Evolutionary conservation across 2,888 invertebrate species (phyloP).

Genomic region (Steinernema scapterisci): DNA sequence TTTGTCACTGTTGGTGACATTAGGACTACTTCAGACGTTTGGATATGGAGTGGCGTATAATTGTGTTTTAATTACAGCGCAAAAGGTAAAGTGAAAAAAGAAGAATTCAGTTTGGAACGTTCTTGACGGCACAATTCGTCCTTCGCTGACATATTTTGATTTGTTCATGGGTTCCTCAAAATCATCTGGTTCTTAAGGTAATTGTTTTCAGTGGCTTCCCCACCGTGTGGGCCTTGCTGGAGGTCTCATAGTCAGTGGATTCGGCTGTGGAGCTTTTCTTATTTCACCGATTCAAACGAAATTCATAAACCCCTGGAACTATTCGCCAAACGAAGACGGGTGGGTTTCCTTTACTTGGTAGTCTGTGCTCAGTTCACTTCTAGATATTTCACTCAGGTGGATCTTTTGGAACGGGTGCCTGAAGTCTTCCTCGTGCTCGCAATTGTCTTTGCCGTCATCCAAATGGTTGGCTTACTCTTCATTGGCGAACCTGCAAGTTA

Average conservation of each 20-base stretch:
- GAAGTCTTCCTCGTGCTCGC: constrained; percentile 61
- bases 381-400: constrained; percentile 59
- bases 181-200: too few relatives aligned
- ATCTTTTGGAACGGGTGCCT: constrained; percentile 62
- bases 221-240: constrained; percentile 66
- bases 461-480: constrained; percentile 58
- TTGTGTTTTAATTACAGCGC: constrained; percentile 61
- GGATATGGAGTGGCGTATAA: constrained; percentile 63
- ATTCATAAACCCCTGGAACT: constrained; percentile 62
- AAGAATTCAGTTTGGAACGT: too few relatives aligned
- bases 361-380: not conserved
- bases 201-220: constrained; percentile 66
- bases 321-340: constrained; percentile 45
- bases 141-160: too few relatives aligned
- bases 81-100: constrained; percentile 56
- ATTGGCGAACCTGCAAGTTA: constrained; percentile 46
- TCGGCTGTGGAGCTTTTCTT: constrained; percentile 68
- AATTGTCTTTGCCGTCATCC: constrained; percentile 52
- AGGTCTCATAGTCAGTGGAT: constrained; percentile 69
- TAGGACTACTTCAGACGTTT: constrained; percentile 56
- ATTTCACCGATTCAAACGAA: constrained; percentile 68
- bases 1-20: constrained; percentile 51
- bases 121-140: too few relatives aligned
- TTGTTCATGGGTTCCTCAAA: too few relatives aligned
- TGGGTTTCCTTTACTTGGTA: too few relatives aligned